Evolutionary conservation across 2,113 vertebrate genomes (phyloP).

Genomic region (Colius striatus): DNA sequence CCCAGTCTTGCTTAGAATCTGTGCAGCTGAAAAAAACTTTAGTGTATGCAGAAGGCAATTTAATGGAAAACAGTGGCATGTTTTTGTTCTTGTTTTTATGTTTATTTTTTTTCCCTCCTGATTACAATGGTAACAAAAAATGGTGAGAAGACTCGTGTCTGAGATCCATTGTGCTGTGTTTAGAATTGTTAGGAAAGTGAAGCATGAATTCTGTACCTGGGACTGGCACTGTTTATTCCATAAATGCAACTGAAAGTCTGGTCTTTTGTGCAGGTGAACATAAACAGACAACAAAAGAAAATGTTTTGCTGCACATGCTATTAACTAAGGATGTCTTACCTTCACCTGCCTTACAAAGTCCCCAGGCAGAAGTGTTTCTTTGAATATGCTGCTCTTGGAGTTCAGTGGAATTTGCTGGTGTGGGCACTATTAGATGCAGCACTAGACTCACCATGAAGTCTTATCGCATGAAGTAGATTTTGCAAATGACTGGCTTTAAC

Average conservation of each 20-base stretch:
- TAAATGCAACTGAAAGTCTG: background rate
- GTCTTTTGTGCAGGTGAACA: background rate
- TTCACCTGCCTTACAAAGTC: background rate
- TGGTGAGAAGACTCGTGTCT: background rate
- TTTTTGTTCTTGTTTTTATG: background rate
- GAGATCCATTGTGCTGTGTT: background rate
- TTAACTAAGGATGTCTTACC: background rate
- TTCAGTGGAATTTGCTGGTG: background rate
- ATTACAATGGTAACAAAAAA: background rate
- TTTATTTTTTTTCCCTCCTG: background rate
- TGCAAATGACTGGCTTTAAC: constrained; percentile 1
- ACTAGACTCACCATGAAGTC: background rate
- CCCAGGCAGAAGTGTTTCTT: background rate
- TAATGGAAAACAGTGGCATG: background rate
- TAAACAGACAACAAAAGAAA: background rate
- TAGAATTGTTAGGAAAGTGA: background rate
- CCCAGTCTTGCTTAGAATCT: background rate
- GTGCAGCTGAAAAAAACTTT: background rate
- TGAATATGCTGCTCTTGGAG: background rate
- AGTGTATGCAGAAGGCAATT: background rate
- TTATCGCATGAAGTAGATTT: background rate
- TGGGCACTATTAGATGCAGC: background rate
- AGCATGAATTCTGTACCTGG: background rate
- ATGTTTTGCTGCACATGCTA: background rate
- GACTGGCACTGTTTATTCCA: background rate